phyloP scores from a whole-genome alignment of 2,797 vertebrate genomes.

The Echeneis naucrates region DNA sequence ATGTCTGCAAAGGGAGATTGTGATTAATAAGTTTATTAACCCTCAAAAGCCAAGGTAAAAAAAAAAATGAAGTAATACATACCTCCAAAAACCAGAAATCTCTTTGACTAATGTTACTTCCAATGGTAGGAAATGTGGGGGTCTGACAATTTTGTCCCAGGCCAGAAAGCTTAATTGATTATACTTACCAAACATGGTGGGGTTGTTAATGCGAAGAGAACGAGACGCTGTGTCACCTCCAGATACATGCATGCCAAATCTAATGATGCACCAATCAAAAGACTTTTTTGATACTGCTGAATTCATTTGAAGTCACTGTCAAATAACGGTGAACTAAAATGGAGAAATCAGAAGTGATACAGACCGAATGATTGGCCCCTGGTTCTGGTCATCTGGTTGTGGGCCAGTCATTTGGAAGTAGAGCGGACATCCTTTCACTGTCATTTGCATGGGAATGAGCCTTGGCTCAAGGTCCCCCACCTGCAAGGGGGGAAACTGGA shows the following conservation, averaged over 20 bases:
- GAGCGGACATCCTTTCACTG: conserved; percentile 91
- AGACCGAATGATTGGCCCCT: conserved; percentile 85
- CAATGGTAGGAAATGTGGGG: neutral
- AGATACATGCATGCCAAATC: conserved; percentile 91
- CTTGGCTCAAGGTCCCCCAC: conserved; percentile 86
- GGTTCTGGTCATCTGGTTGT: conserved; percentile 70
- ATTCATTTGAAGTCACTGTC: neutral
- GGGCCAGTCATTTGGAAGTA: conserved; percentile 90
- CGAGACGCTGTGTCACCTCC: conserved; percentile 88
- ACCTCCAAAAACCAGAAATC: neutral
- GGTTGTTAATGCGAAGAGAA: conserved; percentile 89
- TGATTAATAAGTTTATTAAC: conserved; percentile 1
- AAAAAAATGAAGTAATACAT: too few relatives aligned
- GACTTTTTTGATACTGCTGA: neutral
- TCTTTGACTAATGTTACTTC: neutral
- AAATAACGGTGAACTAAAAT: neutral
- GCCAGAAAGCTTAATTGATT: neutral
- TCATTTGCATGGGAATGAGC: conserved; percentile 88
- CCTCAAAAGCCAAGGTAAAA: neutral
- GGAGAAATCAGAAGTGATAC: conserved; percentile 5
- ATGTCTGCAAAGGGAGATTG: conserved; percentile 85
- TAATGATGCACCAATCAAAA: conserved; percentile 60
- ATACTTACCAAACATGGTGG: conserved; percentile 88
- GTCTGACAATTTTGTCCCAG: neutral
- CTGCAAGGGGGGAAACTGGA: conserved; percentile 71